phyloP scores from a whole-genome alignment of 1,140 invertebrate species.

The Leguminivora glycinivorella region DNA sequence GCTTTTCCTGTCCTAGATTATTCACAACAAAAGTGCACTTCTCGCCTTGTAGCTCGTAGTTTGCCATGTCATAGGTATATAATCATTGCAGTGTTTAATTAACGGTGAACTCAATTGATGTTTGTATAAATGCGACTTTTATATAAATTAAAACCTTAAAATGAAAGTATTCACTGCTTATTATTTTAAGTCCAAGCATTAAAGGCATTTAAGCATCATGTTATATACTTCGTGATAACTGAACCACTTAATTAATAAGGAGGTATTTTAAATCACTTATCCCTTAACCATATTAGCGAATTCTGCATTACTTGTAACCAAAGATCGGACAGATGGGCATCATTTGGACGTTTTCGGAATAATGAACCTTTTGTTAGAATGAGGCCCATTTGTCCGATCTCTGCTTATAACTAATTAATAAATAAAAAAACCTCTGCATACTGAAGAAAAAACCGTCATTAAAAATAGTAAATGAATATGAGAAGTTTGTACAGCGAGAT shows the following conservation, averaged over 20 bases:
- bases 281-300: too few species aligned
- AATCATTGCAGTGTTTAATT: not conserved
- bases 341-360: too few species aligned
- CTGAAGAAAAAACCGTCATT: not conserved
- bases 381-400: too few species aligned
- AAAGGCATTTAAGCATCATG: too few species aligned
- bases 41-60: not conserved
- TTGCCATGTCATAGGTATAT: not conserved
- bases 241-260: too few species aligned
- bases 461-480: not conserved
- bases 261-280: too few species aligned
- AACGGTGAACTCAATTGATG: not conserved
- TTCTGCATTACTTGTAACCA: too few species aligned
- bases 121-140: conserved; percentile 15
- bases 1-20: not conserved
- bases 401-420: too few species aligned
- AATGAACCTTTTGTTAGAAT: too few species aligned
- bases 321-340: too few species aligned
- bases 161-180: not conserved
- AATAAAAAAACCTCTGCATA: not conserved
- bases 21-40: not conserved
- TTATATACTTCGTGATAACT: too few species aligned
- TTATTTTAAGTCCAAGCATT: not conserved
- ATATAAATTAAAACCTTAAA: not conserved
- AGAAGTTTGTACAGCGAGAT: not conserved